These are phyloP conservation scores for Clarias magur DNA, from an alignment of 2,113 vertebrate genomes.

Conservation along the genomic window DNA sequence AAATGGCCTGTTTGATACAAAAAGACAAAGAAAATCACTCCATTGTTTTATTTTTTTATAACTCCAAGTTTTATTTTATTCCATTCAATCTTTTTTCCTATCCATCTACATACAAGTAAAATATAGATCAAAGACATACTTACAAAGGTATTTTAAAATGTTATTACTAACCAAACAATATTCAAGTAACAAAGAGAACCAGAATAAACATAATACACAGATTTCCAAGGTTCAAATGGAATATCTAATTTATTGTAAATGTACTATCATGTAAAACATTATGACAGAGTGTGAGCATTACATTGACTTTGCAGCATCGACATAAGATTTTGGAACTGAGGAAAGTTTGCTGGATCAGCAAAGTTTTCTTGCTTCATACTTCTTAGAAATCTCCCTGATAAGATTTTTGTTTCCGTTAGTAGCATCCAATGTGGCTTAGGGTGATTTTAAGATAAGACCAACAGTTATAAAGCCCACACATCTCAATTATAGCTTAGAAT, in stretches of 20 bases:
- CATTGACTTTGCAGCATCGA: neutral
- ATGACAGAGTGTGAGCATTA: neutral
- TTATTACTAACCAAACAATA: constrained; percentile 34
- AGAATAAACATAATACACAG: constrained; percentile 50
- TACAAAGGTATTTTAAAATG: constrained; percentile 27
- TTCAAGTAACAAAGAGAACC: constrained; percentile 56
- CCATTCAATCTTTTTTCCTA: constrained; percentile 38
- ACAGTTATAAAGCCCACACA: neutral
- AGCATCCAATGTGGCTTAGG: constrained; percentile 4
- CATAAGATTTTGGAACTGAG: neutral
- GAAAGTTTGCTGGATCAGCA: neutral
- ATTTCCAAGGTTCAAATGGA: constrained; percentile 18
- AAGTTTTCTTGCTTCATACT: constrained; percentile 2
- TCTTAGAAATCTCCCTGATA: neutral
- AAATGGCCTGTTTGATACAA: neutral
- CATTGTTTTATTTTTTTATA: neutral
- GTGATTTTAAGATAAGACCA: neutral
- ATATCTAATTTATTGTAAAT: constrained; percentile 13
- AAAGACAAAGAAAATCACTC: neutral
- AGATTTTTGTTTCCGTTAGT: neutral
- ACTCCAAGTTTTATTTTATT: constrained; percentile 44
- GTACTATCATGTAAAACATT: neutral
- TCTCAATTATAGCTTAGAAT: neutral
- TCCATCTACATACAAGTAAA: constrained; percentile 46
- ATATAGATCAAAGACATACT: constrained; percentile 28